A percentile compares a stretch with the other conserved stretches of the same genome.
These are phyloP conservation scores for Nasonia vitripennis DNA, from an alignment of 1,140 invertebrate genomes.

Conservation along the genomic window DNA sequence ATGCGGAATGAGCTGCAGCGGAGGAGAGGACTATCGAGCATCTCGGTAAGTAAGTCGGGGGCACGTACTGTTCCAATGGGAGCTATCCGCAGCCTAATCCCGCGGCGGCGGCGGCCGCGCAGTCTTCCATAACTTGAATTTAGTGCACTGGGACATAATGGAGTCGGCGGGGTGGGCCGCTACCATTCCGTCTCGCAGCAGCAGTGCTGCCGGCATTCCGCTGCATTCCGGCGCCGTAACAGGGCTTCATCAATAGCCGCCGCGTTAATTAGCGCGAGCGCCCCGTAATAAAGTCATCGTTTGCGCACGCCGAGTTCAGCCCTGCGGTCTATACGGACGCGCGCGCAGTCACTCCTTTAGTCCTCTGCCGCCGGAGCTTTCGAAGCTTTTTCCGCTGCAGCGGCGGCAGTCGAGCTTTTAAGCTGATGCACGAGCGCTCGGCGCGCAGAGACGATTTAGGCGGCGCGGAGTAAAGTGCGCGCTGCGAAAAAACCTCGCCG, in stretches of 20 bases:
- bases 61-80: slow-evolving; percentile 2
- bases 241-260: not conserved
- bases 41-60: not conserved
- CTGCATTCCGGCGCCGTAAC: not conserved
- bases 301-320: not conserved
- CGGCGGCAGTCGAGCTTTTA: not conserved
- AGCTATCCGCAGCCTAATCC: not conserved
- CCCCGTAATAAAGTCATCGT: not conserved
- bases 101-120: no score
- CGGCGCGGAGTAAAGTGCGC: not conserved
- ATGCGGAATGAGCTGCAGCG: not conserved
- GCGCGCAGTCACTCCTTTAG: not conserved
- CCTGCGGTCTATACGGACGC: not conserved
- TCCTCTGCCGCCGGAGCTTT: not conserved
- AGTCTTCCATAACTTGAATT: not conserved
- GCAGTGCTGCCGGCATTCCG: not conserved
- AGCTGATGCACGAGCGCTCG: not conserved
- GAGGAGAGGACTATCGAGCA: not conserved
- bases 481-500: not conserved
- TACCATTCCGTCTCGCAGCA: not conserved
- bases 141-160: not conserved
- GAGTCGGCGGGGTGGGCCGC: not conserved
- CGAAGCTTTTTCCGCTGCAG: not conserved
- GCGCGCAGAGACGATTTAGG: not conserved
- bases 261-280: not conserved